Base-by-base conservation (phyloP, 2,888 invertebrate species). In the Tetanocera ferruginea region DNA sequence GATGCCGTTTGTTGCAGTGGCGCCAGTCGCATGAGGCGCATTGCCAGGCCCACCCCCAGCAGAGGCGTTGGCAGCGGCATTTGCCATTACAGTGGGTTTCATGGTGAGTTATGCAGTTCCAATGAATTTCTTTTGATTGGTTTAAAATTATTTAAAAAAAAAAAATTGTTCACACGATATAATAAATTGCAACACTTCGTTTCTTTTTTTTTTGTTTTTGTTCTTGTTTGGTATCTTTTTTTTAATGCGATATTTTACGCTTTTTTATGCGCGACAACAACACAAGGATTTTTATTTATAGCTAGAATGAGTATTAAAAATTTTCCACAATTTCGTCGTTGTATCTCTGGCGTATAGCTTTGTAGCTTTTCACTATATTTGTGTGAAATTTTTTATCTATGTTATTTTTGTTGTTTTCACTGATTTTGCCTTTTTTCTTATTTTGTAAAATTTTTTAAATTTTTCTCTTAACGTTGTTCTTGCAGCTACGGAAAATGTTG, bases 1-100 rank as follows among this genome's bases (percentile, higher is more conserved):
- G 28, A 86, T 78, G 78, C 86, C 86, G 77, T 82, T 83, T 34
- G 81, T 76, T 23, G 81, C 73, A 34, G 69, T 69, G 37, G 75
- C 52, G 11, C 60, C 51, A 73, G 66, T 14, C n/a, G 81, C 49
- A 60, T 52, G n/a, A 17, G 6, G 23, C 34, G 78, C 81, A 31
- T 78, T 82, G 23, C 79, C 78, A 51, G 71, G 75, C 49, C 78
- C 80, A 60, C 81, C 60, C 69, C 82, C 83, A 57, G 78, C 76
- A 70, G 79, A 74, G 75, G 80, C 83, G 66, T 79, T 80, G 55
- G 81, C 80, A 66, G 76, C 83, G 74, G 81, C 79, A 80, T 84
- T 86, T 80, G 87, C 80, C 85, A 88, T 87, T 87, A 89, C 87
- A 87, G 87, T 85, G 80, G 88, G 88, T 84, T 88, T 89, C 89